Base-by-base conservation (phyloP, 2,888 invertebrate species). In the Trichogramma dendrolimi region DNA sequence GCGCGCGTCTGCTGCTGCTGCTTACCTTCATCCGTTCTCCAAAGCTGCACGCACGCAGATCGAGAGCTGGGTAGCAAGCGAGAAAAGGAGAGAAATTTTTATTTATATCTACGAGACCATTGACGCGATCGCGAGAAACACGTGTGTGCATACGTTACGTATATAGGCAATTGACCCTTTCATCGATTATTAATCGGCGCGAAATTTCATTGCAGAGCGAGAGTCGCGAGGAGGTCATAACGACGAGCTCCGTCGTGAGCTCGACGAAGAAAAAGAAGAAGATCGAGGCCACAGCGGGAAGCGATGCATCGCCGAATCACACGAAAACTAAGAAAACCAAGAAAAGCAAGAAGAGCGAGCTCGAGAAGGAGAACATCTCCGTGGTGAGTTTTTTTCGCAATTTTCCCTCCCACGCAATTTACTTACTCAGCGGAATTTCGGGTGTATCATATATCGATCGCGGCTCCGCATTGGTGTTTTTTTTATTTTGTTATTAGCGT, bases 301-400 rank as follows among this genome's bases (percentile, higher is more conserved):
- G 76, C 73, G 76, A 78, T 76, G 77, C 74, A 64, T 77, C 75
- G 63, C 71, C 78, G 57, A 76, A 74, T 69, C 78, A 75, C 67
- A 77, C 78, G 62, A 75, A 76, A 60, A 85, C 84, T 75, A 85
- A 83, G 77, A 86, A 85, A 74, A 81, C 83, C 60, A 87, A 86
- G 80, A 87, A 86, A 75, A 83, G 82, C 56, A 85, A 85, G 75
- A 86, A 84, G 72, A 80, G 75, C 67, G 85, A 85, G 67, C 80
- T 81, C 64, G 86, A 86, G 71, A 86, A 86, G 77, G 86, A 87
- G 73, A 87, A 86, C 73, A 86, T 87, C 73, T 87, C 86, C 67
- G 86, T 87, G 81, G 87, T 87, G 79, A 85, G 85, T 83, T 69
- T 63, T 63, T 50, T 27, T 27, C 27, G 27, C 27, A 2, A 27